Evolutionary conservation across 2,113 vertebrate species (phyloP).

Genomic region (Labrus mixtus): DNA sequence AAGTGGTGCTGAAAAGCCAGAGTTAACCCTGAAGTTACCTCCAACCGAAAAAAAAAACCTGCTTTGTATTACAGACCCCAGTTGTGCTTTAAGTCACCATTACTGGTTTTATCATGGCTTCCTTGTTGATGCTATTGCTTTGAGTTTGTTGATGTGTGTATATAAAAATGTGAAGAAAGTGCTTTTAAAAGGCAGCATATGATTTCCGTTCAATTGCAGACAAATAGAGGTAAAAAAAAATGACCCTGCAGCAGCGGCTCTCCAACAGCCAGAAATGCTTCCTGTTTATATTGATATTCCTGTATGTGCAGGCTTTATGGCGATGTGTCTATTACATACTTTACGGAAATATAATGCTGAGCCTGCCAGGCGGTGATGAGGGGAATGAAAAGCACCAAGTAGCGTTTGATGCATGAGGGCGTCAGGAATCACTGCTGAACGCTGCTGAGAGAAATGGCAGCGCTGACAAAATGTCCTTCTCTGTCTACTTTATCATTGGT

Average conservation of each 20-base stretch:
- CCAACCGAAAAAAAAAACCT: no score
- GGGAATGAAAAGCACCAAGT: conserved; percentile 52
- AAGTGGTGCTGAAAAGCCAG: no score
- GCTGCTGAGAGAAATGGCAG: conserved; percentile 54
- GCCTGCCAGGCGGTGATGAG: conserved; percentile 42
- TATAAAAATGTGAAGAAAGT: neutral
- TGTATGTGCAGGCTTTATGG: neutral
- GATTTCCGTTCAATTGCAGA: neutral
- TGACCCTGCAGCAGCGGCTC: neutral
- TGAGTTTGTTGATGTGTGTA: neutral
- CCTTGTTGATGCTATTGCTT: neutral
- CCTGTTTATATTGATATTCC: conserved; percentile 14
- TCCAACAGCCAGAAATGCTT: neutral
- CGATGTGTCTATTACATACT: conserved; percentile 42
- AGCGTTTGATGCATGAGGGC: conserved; percentile 62
- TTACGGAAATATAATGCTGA: conserved; percentile 42
- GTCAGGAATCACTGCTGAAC: conserved; percentile 44
- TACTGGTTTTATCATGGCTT: neutral
- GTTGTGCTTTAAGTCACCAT: conserved; percentile 2
- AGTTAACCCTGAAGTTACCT: no score
- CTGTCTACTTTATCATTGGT: conserved; percentile 33
- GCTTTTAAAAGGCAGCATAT: neutral
- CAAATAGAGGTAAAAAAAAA: conserved; percentile 44
- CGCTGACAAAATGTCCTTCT: conserved; percentile 58
- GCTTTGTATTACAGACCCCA: no score